Evolutionary conservation across 2,797 vertebrate species (phyloP), one percentile per base, ranked within the genome.

Genomic region (Oreochromis grahami): DNA sequence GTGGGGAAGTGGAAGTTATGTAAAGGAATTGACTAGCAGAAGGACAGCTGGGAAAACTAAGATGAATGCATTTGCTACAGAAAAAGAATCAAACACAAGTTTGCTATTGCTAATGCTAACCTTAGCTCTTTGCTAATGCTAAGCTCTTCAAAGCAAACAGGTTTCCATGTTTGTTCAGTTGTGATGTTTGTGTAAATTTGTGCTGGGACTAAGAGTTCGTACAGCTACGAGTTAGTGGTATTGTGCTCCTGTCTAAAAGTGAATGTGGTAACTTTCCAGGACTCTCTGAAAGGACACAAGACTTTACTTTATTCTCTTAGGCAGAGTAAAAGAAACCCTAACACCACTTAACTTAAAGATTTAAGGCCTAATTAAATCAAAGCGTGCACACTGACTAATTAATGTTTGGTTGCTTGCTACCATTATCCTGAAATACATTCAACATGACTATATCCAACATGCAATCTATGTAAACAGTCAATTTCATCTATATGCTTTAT

Each of bases 401-500:
- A 48, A 70, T 52, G 34, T 6, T 51, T 32, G 2, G 3, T 70
- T 10, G n/a, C 70, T 79, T 72, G 68, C 76, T 29, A 74, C 10
- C 43, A 34, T 79, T 74, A 55, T 82, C 78, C 53, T 48, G 2
- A 84, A 84, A 85, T 43, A 15, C 52, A 74, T 81, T 26, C 17
- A 77, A 77, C 68, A n/a, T n/a, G 58, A 77, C 76, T 53, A 79
- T 74, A 77, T 79, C 78, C 63, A 74, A 55, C 53, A 32, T 76
- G 14, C 38, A 63, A 87, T 92, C 84, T 86, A 83, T 87, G 80
- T 55, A 87, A 86, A 84, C 74, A 83, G 90, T 86, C 7, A 17
- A 90, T 90, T 84, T 85, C 83, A 52, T 79, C 50, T 55, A 32
- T 77, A 83, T 87, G 52, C 70, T 88, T 82, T 81, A 90, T 91